Percentiles rank a stretch among this genome's conserved stretches.
Evolutionary conservation across 2,113 vertebrate species (phyloP).

Genomic region (Circaetus cinerascens): DNA sequence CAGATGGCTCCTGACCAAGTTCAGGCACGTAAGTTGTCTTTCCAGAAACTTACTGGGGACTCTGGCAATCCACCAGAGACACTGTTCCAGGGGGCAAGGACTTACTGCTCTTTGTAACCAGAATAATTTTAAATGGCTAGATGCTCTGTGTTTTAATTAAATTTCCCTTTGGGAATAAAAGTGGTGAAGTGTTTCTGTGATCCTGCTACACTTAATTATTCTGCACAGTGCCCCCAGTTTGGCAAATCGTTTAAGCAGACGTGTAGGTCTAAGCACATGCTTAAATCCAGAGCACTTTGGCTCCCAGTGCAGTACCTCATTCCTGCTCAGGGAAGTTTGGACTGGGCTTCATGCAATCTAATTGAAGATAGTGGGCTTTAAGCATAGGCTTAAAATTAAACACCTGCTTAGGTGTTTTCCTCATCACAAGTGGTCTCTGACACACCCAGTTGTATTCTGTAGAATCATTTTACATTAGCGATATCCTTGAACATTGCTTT

Average conservation of each 20-base stretch:
- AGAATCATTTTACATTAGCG: background rate
- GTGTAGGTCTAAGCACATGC: accelerated
- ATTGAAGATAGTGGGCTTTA: background rate
- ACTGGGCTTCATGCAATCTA: background rate
- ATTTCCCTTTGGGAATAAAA: constrained; percentile 1
- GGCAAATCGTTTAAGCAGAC: background rate
- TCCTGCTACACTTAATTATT: background rate
- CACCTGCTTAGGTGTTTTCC: background rate
- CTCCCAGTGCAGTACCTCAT: background rate
- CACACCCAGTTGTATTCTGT: background rate
- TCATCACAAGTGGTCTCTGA: background rate
- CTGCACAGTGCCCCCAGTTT: background rate
- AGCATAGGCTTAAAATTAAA: background rate
- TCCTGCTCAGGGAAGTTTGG: background rate
- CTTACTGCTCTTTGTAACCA: background rate
- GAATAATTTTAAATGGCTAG: background rate
- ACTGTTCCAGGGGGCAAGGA: background rate
- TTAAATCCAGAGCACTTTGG: background rate
- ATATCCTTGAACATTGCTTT: background rate
- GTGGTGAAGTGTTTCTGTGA: background rate
- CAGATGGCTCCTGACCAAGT: background rate
- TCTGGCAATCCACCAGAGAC: background rate
- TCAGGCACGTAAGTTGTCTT: background rate
- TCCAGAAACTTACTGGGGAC: background rate
- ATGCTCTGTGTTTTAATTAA: background rate